Conservation (phyloP, 2,888 invertebrate genomes). For the Drymonia ruficornis region DNA sequence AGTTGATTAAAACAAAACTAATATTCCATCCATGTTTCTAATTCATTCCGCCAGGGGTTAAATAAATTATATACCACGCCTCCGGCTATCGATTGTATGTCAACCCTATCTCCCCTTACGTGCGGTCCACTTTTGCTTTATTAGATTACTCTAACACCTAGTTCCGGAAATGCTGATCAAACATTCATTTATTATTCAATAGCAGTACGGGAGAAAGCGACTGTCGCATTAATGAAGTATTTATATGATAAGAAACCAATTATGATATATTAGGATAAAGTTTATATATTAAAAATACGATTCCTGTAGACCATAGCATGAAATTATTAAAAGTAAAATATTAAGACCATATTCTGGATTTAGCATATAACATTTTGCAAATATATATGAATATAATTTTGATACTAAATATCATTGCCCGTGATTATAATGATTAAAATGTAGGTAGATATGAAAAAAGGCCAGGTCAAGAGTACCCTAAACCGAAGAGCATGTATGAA, state of each 20-base stretch:
- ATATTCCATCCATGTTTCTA: not conserved
- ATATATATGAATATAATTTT: no score
- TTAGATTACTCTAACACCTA: constrained; percentile 29
- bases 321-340: no score
- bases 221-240: not conserved
- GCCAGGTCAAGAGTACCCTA: no score
- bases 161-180: constrained; percentile 20
- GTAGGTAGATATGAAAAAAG: no score
- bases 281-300: no score
- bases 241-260: not conserved
- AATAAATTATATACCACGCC: constrained; percentile 1
- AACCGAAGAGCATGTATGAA: no score
- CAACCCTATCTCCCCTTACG: constrained; percentile 28
- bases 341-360: no score
- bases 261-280: not conserved
- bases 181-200: constrained; percentile 34
- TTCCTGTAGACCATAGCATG: no score
- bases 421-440: no score
- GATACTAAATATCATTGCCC: no score
- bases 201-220: not conserved
- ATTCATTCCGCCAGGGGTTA: not conserved
- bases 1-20: no score
- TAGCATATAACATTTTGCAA: no score
- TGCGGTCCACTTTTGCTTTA: constrained; percentile 29
- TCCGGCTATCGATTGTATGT: constrained; percentile 9